A percentile compares a stretch with the other conserved stretches of the same genome.
Conservation (phyloP, 1,140 invertebrate genomes). For the Caenorhabditis elegans region WBcel235 BX284603.4:10511001-10511500, state of each 20-base stretch:
- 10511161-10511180: constrained; percentile 79
- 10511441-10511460: too few relatives aligned
- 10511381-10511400: too few relatives aligned
- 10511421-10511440: too few relatives aligned
- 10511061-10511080: constrained; percentile 98
- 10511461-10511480: too few relatives aligned
- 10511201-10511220: constrained; percentile 66
- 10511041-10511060: constrained; percentile 89
- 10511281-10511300: constrained; percentile 73
- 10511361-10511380: too few relatives aligned
- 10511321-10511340: not conserved
- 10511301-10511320: constrained; percentile 23
- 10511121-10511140: constrained; percentile 95
- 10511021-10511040: constrained; percentile 74
- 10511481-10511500: too few relatives aligned
- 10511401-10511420: too few relatives aligned
- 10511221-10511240: constrained; percentile 28
- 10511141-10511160: constrained; percentile 84
- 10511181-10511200: constrained; percentile 35
- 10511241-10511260: constrained; percentile 77
- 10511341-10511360: too few relatives aligned
- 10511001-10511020: constrained; percentile 8
- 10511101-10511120: constrained; percentile 99
- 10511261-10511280: constrained; percentile 88
- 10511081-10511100: constrained; percentile 94